Conservation (phyloP, 2,113 vertebrate genomes). For the Eulemur rufifrons region DNA sequence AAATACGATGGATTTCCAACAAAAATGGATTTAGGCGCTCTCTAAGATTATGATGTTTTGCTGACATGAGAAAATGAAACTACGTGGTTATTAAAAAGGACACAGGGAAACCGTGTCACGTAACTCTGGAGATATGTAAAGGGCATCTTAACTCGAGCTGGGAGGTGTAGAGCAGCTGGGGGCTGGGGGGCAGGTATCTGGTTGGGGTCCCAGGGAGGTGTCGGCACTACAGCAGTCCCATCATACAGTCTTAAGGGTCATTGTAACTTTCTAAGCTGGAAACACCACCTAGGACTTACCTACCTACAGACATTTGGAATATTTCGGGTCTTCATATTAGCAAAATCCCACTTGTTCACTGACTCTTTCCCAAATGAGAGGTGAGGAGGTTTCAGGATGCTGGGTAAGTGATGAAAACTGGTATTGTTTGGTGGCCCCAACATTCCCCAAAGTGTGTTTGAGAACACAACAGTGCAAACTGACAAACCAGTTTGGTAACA, state of each 20-base stretch:
- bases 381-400: too few relatives aligned
- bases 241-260: rapidly evolving
- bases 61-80: not conserved
- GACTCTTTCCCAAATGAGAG: not conserved
- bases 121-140: rapidly evolving
- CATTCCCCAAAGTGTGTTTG: not conserved
- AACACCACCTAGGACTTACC: rapidly evolving
- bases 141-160: rapidly evolving
- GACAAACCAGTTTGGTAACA: rapidly evolving
- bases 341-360: not conserved
- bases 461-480: not conserved
- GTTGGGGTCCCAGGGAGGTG: rapidly evolving
- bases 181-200: rapidly evolving
- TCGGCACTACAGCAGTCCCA: rapidly evolving
- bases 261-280: rapidly evolving
- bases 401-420: not conserved
- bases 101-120: rapidly evolving
- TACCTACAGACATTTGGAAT: rapidly evolving
- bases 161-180: too few relatives aligned
- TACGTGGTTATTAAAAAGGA: not conserved
- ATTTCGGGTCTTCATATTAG: rapidly evolving
- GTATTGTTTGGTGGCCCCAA: not conserved
- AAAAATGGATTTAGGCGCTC: not conserved
- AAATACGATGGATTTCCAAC: rapidly evolving
- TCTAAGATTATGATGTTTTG: rapidly evolving